Base-by-base conservation (phyloP, 2,113 vertebrate species). In the Trinectes maculatus region DNA sequence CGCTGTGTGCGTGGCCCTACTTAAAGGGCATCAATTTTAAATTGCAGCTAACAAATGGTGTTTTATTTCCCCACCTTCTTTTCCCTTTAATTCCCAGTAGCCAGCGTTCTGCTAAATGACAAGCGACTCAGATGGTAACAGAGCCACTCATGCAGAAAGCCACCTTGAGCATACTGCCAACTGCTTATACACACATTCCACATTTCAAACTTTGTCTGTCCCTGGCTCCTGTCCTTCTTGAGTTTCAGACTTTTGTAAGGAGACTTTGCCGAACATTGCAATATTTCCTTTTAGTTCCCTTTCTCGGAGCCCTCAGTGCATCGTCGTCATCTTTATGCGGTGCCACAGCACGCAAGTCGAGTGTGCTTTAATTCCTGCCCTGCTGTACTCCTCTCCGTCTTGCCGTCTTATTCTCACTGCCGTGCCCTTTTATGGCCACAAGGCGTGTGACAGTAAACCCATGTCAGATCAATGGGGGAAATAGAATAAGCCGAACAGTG, bases 351-450 rank as follows among this genome's bases (percentile, higher is more conserved):
- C 18, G 65, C 46, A 54, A n/a, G 26, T 64, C 47, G 4, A 21
- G 25, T 40, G 37, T 71, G 28, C 46, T 64, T 52, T 58, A 31
- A 60, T 74, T 74, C 59, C 44, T 62, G 36, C 40, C 12, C 5
- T 55, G 54, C 33, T 39, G 36, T 59, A 57, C 51, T 46, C 74
- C 64, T 61, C 28, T 54, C 28, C 49, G 13, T 52, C 55, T 64
- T 71, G 70, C 76, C 49, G 48, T 51, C 31, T 71, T 48, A 44
- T 65, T 68, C 54, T 60, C 59, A 40, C 42, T 16, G 46, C 42
- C 18, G 5, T 65, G 69, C 54, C 83, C 77, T 82, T 85, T 74
- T 77, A 82, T 18, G 69, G 83, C 69, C 40, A 37, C 44, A 28
- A 49, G 58, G 71, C 61, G 69, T 6, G 19, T 43, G 25, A 56